Conservation (phyloP, 1,140 invertebrate species). For the Drosophila chauvacae region DNA sequence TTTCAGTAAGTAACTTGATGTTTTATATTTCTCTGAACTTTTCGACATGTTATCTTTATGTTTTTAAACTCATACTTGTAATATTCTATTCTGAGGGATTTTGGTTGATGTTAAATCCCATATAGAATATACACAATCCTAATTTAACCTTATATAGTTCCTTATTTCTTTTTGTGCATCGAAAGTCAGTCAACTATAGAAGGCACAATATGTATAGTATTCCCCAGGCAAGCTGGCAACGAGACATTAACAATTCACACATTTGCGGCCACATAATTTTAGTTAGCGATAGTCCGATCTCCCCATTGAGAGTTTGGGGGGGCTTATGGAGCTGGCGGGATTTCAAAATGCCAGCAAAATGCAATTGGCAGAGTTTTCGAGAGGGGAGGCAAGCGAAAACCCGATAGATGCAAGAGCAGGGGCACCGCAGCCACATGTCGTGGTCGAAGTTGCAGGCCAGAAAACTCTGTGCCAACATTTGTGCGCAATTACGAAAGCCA, state of each 20-base stretch:
- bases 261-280: constrained; percentile 79
- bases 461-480: constrained; percentile 57
- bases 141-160: not conserved
- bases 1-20: not conserved
- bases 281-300: constrained; percentile 51
- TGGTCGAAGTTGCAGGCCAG: constrained; percentile 57
- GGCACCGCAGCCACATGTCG: constrained; percentile 47
- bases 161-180: constrained; percentile 5
- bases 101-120: too few species aligned
- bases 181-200: constrained; percentile 30
- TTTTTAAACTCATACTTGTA: too few species aligned
- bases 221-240: constrained; percentile 50
- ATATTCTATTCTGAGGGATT: not conserved
- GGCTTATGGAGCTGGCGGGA: constrained; percentile 3
- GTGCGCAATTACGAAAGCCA: constrained; percentile 68
- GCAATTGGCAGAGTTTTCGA: constrained; percentile 32
- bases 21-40: not conserved
- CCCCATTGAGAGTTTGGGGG: constrained; percentile 8
- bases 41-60: not conserved
- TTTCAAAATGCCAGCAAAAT: constrained; percentile 55
- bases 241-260: constrained; percentile 80
- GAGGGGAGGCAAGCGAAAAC: not conserved
- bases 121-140: not conserved
- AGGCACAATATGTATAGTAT: constrained; percentile 11
- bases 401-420: constrained; percentile 29